phyloP scores from a whole-genome alignment of 2,113 vertebrate genomes.

The Oryzias celebensis region DNA sequence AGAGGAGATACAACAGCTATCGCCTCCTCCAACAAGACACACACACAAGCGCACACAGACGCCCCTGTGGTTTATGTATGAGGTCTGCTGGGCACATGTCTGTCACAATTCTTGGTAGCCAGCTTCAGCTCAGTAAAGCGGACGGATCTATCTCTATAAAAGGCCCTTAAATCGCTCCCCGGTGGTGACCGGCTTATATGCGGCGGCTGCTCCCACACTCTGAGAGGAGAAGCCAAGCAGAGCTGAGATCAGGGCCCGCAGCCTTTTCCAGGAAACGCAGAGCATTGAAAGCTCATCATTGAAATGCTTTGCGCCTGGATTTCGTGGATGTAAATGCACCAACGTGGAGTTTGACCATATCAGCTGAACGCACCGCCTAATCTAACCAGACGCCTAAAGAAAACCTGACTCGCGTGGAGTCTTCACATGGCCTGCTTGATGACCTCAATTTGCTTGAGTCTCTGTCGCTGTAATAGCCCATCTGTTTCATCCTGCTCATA shows the following conservation, averaged over 20 bases:
- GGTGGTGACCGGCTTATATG: conserved; percentile 49
- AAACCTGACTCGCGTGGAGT: too few species aligned
- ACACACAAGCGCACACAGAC: conserved; percentile 52
- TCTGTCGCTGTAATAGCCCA: conserved; percentile 53
- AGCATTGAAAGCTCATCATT: not conserved
- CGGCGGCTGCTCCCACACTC: conserved; percentile 42
- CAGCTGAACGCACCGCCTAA: too few species aligned
- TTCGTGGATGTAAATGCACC: not conserved
- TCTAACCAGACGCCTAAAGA: too few species aligned
- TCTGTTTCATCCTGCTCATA: conserved; percentile 60
- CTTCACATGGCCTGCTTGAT: conserved; percentile 53
- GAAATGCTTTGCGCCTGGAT: not conserved
- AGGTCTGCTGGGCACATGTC: conserved; percentile 65
- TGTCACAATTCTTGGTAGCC: conserved; percentile 65
- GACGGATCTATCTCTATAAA: conserved; percentile 70
- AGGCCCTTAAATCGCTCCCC: conserved; percentile 70
- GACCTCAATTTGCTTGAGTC: conserved; percentile 65
- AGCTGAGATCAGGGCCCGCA: conserved; percentile 43
- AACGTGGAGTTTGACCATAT: too few species aligned
- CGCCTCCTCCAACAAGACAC: conserved; percentile 42
- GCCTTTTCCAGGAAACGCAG: conserved; percentile 2
- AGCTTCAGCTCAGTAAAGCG: conserved; percentile 69
- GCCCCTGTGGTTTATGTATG: conserved; percentile 71
- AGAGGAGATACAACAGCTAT: conserved; percentile 60
- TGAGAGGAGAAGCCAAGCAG: conserved; percentile 38